Base-by-base conservation (phyloP, 2,797 vertebrate genomes). In the Sarcophilus harrisii region DNA sequence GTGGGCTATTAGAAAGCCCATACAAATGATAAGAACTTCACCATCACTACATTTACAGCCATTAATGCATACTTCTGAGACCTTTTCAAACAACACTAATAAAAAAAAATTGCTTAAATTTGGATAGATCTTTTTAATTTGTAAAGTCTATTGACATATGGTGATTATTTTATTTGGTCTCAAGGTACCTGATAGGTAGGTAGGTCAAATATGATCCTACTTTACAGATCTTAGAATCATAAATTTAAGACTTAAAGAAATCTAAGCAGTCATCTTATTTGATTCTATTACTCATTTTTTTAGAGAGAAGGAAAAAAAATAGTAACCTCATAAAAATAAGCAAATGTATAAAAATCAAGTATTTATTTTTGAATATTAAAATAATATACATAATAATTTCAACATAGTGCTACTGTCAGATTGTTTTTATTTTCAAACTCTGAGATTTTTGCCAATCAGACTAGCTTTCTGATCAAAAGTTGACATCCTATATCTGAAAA, bases 281-380 rank as follows among this genome's bases (percentile, higher is more conserved):
- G 45, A 49, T 27, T 49, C 38, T 49, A 9, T 49, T 87, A 10
- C 2, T 81, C 45, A 28, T 81, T 81, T 81, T 87, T 92, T 13
- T 13, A 57, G 94, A 90, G 94, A 93, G 93, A 89, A 97, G 97
- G 91, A 52, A 81, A 58, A 90, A 98, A 96, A 94, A 96, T 97
- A 97, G 91, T 27, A 73, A 91, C 95, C 96, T 52, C 87, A 91
- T 96, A 98, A 96, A 98, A 96, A 38, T 55, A 73, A 93, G 97
- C 93, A 97, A 95, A 93, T 89, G 96, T 97, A 98, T 93, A 98
- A 98, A 98, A 98, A 95, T 96, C 96, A 98, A 93, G 55, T 97
- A 97, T 97, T 97, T 97, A 98, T 98, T 98, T 97, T 94, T 89
- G 59, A 93, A 91, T 38, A 97, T 96, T 97, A 96, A 97, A 98